Conservation (phyloP, 2,888 invertebrate genomes). For the Microctonus aethiopoides region DNA sequence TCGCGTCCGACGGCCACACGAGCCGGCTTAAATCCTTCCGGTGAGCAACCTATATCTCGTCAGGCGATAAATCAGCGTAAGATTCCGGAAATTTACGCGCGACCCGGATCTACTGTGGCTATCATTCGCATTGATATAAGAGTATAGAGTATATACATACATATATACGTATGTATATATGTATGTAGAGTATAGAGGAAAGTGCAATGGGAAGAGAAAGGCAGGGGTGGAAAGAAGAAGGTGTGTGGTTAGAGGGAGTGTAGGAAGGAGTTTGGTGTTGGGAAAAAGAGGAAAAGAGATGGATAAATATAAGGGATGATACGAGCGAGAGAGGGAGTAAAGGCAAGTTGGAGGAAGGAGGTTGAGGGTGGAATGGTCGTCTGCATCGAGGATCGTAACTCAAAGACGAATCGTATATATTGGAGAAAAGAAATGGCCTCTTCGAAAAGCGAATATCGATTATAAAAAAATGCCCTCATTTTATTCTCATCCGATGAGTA, state of each 20-base stretch:
- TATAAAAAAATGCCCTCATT: conserved; percentile 16
- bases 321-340: neutral
- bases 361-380: conserved; percentile 42
- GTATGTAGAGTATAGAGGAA: neutral
- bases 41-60: conserved; percentile 55
- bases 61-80: conserved; percentile 58
- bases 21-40: conserved; percentile 51
- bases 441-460: conserved; percentile 22
- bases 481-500: conserved; percentile 11
- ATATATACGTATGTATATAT: neutral
- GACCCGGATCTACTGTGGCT: conserved; percentile 55
- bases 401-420: conserved; percentile 30
- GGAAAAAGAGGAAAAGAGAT: neutral
- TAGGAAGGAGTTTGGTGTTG: neutral
- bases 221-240: neutral
- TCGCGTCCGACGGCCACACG: conserved; percentile 39
- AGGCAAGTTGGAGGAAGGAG: conserved; percentile 18
- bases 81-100: conserved; percentile 62
- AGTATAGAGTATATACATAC: no score
- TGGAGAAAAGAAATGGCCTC: conserved; percentile 26
- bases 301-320: neutral
- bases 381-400: conserved; percentile 46
- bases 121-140: conserved; percentile 46
- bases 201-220: conserved; percentile 2
- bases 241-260: neutral